These are phyloP conservation scores for Clarias fuscus DNA, from an alignment of 2,797 vertebrate genomes.

Conservation along the genomic window DNA sequence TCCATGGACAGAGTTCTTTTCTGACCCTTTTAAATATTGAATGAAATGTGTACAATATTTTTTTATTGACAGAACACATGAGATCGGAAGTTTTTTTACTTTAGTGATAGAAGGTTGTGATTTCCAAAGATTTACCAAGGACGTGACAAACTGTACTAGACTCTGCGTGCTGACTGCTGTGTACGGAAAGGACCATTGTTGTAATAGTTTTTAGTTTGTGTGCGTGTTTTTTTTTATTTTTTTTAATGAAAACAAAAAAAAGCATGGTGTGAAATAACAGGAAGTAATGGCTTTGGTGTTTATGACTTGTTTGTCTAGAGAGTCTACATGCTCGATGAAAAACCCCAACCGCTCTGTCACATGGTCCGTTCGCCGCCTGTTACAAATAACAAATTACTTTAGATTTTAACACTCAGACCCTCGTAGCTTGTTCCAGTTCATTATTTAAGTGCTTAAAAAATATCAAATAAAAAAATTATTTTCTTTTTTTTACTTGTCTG, in stretches of 20 bases:
- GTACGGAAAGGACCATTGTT: background rate
- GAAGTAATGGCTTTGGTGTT: slow-evolving; percentile 58
- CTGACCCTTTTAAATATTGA: background rate
- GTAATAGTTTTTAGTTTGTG: background rate
- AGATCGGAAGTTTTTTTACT: background rate
- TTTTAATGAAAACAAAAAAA: slow-evolving; percentile 21
- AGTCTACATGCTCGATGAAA: slow-evolving; percentile 45
- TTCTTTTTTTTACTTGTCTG: too few species aligned
- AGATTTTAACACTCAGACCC: too few species aligned
- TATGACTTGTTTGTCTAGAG: slow-evolving; percentile 59
- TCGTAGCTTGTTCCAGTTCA: background rate
- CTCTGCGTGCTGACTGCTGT: background rate
- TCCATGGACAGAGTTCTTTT: background rate
- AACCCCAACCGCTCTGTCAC: slow-evolving; percentile 26
- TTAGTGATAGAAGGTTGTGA: background rate
- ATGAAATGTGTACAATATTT: background rate
- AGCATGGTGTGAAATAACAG: slow-evolving; percentile 61
- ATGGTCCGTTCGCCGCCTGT: slow-evolving; percentile 35
- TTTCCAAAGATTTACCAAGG: background rate
- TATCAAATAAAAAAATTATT: too few species aligned
- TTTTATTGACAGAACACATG: background rate
- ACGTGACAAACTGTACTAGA: background rate
- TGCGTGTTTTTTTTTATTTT: background rate
- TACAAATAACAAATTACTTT: slow-evolving; percentile 43
- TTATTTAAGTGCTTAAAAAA: background rate